These are phyloP conservation scores for Hypena proboscidalis DNA, from an alignment of 2,888 invertebrate species.

Conservation along the genomic window DNA sequence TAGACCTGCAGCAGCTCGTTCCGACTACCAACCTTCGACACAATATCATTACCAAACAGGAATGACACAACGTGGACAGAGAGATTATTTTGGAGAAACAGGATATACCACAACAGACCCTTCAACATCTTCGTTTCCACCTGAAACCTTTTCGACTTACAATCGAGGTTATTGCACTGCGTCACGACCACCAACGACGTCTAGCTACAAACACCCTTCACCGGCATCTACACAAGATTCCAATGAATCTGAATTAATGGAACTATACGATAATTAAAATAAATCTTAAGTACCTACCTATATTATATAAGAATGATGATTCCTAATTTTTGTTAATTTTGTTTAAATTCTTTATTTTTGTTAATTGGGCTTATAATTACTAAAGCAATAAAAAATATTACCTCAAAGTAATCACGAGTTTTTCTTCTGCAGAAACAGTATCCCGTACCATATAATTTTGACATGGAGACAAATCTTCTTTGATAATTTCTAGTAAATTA, in stretches of 20 bases:
- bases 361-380: not conserved
- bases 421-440: not conserved
- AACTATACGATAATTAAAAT: not conserved
- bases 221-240: constrained; percentile 1
- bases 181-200: not conserved
- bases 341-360: not conserved
- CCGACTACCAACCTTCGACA: constrained; percentile 6
- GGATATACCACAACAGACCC: constrained; percentile 14
- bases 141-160: constrained; percentile 9
- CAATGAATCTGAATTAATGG: not conserved
- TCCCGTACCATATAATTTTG: no score
- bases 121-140: constrained; percentile 15
- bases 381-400: not conserved
- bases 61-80: constrained; percentile 19
- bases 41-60: constrained; percentile 17
- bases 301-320: no score
- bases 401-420: constrained; percentile 3
- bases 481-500: no score
- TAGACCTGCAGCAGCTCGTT: constrained; percentile 14
- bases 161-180: constrained; percentile 5
- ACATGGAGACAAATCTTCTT: no score
- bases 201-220: not conserved
- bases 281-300: no score
- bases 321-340: constrained; percentile 1
- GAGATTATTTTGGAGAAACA: constrained; percentile 19